phyloP scores from a whole-genome alignment of 2,113 vertebrate genomes.

The Forbesichthys papilliferus region DNA sequence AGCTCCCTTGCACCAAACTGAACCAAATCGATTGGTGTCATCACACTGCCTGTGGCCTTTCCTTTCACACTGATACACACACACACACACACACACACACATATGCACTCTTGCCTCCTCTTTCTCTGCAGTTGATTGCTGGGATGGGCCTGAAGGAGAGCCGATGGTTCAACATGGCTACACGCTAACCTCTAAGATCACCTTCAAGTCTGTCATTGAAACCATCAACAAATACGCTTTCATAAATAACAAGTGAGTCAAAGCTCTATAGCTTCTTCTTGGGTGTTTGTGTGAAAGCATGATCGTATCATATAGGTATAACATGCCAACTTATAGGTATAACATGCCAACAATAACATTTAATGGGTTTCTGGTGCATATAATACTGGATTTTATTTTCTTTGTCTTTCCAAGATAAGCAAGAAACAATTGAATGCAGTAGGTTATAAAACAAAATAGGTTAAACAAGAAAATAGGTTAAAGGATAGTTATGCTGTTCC shows the following conservation, averaged over 20 bases:
- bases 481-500: too few species aligned
- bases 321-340: background rate
- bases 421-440: too few species aligned
- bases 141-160: constrained; percentile 96
- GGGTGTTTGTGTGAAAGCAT: background rate
- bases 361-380: too few species aligned
- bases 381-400: too few species aligned
- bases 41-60: too few species aligned
- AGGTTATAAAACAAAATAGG: too few species aligned
- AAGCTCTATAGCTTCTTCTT: constrained; percentile 1
- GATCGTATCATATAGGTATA: background rate
- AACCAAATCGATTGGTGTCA: too few species aligned
- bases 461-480: too few species aligned
- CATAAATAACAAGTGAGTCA: constrained; percentile 90
- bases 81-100: constrained; percentile 10
- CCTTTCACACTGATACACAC: too few species aligned
- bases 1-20: too few species aligned
- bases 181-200: constrained; percentile 95
- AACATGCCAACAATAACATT: too few species aligned
- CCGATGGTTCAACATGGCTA: constrained; percentile 97
- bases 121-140: constrained; percentile 87
- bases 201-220: constrained; percentile 92
- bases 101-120: background rate
- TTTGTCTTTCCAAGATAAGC: too few species aligned
- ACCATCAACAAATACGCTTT: constrained; percentile 95